Conservation (phyloP, 2,888 invertebrate species). For the Plagodis pulveraria region DNA sequence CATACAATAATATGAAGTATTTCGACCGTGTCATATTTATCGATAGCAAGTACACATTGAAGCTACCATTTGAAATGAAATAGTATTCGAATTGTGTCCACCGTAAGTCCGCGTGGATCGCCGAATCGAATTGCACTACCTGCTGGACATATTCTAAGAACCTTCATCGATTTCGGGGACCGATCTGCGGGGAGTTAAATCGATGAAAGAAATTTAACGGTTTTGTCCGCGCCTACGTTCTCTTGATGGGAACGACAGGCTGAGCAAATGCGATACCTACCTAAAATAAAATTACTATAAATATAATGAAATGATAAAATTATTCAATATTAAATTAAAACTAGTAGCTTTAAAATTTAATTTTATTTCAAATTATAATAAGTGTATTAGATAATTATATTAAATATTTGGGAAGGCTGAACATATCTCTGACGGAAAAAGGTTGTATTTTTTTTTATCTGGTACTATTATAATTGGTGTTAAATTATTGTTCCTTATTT, state of each 20-base stretch:
- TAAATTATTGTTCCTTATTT: slow-evolving; percentile 4
- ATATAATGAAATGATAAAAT: slow-evolving; percentile 11
- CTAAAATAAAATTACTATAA: slow-evolving; percentile 7
- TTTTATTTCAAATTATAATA: slow-evolving; percentile 4
- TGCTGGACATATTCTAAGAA: too few species aligned
- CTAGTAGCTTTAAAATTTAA: slow-evolving; percentile 16
- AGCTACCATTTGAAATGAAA: too few species aligned
- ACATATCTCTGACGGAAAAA: slow-evolving; percentile 28
- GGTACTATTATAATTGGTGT: slow-evolving; percentile 6
- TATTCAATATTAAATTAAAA: slow-evolving; percentile 11
- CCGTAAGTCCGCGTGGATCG: too few species aligned
- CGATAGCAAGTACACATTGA: too few species aligned
- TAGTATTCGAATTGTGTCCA: too few species aligned
- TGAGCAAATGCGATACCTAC: slow-evolving; percentile 26
- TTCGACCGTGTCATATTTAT: too few species aligned
- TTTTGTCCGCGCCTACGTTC: background rate
- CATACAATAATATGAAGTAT: too few species aligned
- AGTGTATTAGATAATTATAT: slow-evolving; percentile 12
- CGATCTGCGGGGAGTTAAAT: too few species aligned
- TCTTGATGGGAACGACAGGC: background rate
- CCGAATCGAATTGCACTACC: too few species aligned
- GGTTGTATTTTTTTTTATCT: slow-evolving; percentile 31
- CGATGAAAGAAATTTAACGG: too few species aligned
- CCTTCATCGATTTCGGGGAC: too few species aligned
- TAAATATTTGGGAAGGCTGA: slow-evolving; percentile 30